Evolutionary conservation across 2,113 vertebrate species (phyloP), one percentile per base, ranked within the genome.

Genomic region (Burhinus bistriatus): DNA sequence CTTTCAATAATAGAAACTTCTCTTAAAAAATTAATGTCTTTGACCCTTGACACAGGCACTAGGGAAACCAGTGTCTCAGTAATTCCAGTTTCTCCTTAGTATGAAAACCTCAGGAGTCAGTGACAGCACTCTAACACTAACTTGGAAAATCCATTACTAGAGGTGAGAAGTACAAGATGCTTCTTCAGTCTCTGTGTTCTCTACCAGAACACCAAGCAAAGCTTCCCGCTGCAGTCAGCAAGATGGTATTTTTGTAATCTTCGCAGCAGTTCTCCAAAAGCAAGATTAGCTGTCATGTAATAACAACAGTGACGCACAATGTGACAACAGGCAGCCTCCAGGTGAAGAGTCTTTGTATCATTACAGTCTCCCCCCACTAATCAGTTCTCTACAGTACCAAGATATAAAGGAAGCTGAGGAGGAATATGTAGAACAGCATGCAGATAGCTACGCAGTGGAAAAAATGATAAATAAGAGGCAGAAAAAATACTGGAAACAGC

Each of bases 271-370:
- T 96, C 79, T 92, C 81, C 81, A 92, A 86, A 86, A 82, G 71
- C 72, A 73, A 80, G 83, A 93, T 94, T 64, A 95, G 77, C 86
- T 87, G 87, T 87, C 80, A n/a, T 45, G 49, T 82, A 93, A 36
- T 82, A 91, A 89, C 76, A 89, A 75, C 80, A 89, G 47, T 94
- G 86, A 95, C 1, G 44, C 77, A 92, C 68, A 64, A 73, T 82
- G 42, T 81, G 75, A 95, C 75, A 96, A 94, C 69, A 92, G 80
- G 95, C 90, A 95, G 86, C 80, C 89, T 95, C 86, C 89, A 93
- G 72, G 94, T 94, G 76, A 92, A 78, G 59, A 66, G 65, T 12
- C 66, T 89, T 95, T 84, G 77, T 87, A n/a, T 64, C 5, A 2
- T 75, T 92, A 75, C 57, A 65, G 29, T 83, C 80, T 87, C 77